phyloP scores from a whole-genome alignment of 2,113 vertebrate genomes.

The Muscicapa adusta region DNA sequence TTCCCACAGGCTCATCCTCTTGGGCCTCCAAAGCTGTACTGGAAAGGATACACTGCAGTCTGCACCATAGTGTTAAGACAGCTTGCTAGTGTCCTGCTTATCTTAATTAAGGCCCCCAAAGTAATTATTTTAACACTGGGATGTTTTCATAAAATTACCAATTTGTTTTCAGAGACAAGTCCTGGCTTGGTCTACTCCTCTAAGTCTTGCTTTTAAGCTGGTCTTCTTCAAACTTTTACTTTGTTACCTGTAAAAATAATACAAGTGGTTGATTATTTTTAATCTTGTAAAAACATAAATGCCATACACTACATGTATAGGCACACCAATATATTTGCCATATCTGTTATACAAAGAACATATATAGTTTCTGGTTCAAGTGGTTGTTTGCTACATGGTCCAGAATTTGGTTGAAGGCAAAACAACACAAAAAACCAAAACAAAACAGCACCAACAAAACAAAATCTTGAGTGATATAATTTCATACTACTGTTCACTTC shows the following conservation, averaged over 20 bases:
- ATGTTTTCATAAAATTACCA: neutral
- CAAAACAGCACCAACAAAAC: neutral
- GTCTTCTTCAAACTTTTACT: neutral
- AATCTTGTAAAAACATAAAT: neutral
- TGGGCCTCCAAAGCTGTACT: neutral
- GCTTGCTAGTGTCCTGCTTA: neutral
- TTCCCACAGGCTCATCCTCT: neutral
- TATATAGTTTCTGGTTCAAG: neutral
- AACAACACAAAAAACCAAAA: neutral
- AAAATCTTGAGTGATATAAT: neutral
- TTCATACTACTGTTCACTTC: neutral
- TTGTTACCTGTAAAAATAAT: neutral
- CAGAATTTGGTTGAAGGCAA: neutral
- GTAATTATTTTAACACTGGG: neutral
- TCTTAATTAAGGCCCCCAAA: neutral
- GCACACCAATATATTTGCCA: neutral
- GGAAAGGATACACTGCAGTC: neutral
- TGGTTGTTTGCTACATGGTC: neutral
- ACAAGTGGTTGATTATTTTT: neutral
- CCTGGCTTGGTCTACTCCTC: neutral
- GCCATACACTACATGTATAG: neutral
- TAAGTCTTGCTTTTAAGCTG: neutral
- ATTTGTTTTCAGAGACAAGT: neutral
- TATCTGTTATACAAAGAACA: neutral
- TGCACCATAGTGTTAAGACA: neutral